A percentile compares a stretch with the other conserved stretches of the same genome.
phyloP scores from a whole-genome alignment of 2,888 invertebrate species.

The Tanypteryx hageni region DNA sequence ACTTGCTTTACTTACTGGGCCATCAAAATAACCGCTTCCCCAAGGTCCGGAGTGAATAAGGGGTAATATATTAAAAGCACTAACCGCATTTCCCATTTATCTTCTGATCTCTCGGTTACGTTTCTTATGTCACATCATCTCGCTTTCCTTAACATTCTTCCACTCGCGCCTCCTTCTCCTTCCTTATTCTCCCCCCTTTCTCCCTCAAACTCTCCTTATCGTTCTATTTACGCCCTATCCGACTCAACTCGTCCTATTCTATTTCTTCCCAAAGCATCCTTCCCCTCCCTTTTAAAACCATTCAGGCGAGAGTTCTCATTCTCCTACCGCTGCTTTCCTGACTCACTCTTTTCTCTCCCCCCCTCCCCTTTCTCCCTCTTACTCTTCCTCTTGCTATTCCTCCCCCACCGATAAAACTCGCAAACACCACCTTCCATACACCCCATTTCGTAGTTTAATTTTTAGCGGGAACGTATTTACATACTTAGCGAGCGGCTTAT shows the following conservation, averaged over 20 bases:
- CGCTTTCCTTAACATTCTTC: not conserved
- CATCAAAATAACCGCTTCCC: too few species aligned
- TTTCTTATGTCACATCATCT: not conserved
- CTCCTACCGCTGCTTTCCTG: not conserved
- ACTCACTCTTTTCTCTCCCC: not conserved
- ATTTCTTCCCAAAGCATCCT: not conserved
- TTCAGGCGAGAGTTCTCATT: not conserved
- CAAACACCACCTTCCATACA: not conserved
- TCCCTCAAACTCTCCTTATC: not conserved
- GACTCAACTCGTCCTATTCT: not conserved
- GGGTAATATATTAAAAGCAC: too few species aligned
- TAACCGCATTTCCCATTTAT: not conserved
- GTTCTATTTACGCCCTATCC: not conserved
- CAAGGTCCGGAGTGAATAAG: too few species aligned
- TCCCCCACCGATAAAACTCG: not conserved
- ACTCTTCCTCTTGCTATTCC: not conserved
- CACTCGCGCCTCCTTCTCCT: not conserved
- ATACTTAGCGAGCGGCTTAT: not conserved
- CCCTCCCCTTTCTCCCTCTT: not conserved
- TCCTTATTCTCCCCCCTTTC: not conserved
- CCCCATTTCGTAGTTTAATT: not conserved
- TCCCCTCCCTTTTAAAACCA: not conserved
- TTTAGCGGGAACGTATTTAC: not conserved
- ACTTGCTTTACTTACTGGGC: too few species aligned
- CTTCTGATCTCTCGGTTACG: not conserved